phyloP scores from a whole-genome alignment of 2,113 vertebrate genomes.

The Periophthalmodon schlosseri region DNA sequence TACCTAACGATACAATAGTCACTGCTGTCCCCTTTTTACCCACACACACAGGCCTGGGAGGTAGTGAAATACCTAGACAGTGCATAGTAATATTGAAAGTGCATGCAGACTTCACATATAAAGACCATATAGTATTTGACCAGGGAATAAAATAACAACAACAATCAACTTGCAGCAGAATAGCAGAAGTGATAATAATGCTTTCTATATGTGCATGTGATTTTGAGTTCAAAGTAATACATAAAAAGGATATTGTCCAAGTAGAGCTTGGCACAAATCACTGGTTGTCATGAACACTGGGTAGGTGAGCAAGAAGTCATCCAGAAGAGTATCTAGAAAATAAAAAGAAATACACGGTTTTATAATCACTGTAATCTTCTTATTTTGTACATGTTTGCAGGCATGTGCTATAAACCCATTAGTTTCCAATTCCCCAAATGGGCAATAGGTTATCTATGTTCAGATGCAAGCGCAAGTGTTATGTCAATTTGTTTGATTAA shows the following conservation, averaged over 20 bases:
- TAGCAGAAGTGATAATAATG: neutral
- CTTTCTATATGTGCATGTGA: neutral
- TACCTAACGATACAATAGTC: too few species aligned
- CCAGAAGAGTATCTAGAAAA: constrained; percentile 88
- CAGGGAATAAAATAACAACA: neutral
- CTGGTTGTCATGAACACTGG: constrained; percentile 95
- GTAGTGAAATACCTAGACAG: too few species aligned
- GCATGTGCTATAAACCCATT: neutral
- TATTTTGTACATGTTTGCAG: neutral
- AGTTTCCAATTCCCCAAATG: too few species aligned
- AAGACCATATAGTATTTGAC: neutral
- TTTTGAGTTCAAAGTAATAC: neutral
- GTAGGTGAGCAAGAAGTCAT: constrained; percentile 96
- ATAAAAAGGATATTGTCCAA: constrained; percentile 92
- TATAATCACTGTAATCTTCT: neutral
- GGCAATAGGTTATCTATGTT: too few species aligned
- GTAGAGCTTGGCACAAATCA: constrained; percentile 93
- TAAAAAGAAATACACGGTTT: neutral
- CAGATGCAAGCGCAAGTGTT: too few species aligned
- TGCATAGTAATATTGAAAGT: neutral
- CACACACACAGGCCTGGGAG: too few species aligned
- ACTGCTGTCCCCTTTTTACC: too few species aligned
- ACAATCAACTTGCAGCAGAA: neutral
- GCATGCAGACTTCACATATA: neutral
- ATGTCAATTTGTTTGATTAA: constrained; percentile 38